phyloP scores from a whole-genome alignment of 2,888 invertebrate species.

The Andrena marginata region DNA sequence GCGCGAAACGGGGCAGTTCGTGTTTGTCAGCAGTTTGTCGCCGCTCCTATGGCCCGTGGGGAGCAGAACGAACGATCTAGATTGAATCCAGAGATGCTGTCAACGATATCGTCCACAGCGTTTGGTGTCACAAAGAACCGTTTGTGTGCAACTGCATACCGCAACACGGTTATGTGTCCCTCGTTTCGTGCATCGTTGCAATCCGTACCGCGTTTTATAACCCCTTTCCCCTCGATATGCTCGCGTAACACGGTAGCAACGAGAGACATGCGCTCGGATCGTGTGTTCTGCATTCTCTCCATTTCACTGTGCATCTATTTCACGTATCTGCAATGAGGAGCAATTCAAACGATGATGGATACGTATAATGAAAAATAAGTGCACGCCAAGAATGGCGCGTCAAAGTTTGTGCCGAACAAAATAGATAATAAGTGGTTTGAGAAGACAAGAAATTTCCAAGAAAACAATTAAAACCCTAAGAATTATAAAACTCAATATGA shows the following conservation, averaged over 20 bases:
- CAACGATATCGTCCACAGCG: slow-evolving; percentile 65
- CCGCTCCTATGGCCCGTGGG: slow-evolving; percentile 22
- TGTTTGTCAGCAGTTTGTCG: slow-evolving; percentile 59
- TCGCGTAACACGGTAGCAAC: slow-evolving; percentile 17
- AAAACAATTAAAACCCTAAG: no score
- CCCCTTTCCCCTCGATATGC: slow-evolving; percentile 8
- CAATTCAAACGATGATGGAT: no score
- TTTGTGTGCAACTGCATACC: slow-evolving; percentile 52
- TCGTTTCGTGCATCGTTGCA: slow-evolving; percentile 53
- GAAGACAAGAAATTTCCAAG: no score
- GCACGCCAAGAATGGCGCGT: no score
- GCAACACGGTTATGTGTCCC: slow-evolving; percentile 36
- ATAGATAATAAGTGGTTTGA: no score
- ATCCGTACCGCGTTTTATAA: slow-evolving; percentile 28
- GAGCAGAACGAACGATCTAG: slow-evolving; percentile 50
- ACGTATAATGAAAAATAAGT: no score
- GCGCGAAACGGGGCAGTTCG: slow-evolving; percentile 35
- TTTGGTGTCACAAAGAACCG: slow-evolving; percentile 62
- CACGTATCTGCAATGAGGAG: no score
- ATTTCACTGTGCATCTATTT: background rate
- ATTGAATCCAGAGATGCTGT: slow-evolving; percentile 68
- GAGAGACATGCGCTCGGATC: slow-evolving; percentile 10
- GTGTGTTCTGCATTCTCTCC: background rate
- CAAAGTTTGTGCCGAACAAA: no score
- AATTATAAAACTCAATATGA: no score